These are phyloP conservation scores for Lithophane socia DNA, from an alignment of 2,888 invertebrate genomes.

Conservation along the genomic window DNA sequence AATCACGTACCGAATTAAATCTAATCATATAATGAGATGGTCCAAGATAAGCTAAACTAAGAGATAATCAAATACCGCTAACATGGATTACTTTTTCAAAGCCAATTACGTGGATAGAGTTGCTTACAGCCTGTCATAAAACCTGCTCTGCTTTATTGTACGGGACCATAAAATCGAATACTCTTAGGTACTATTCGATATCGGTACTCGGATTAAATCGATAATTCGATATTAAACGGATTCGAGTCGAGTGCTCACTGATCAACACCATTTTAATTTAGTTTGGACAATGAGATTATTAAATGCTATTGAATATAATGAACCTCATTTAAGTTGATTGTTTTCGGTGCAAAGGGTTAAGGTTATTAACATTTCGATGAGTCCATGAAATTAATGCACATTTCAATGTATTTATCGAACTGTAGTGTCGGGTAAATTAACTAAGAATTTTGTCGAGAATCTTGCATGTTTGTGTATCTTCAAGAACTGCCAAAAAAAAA, in stretches of 20 bases:
- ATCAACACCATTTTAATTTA: slow-evolving; percentile 69
- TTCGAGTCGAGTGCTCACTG: slow-evolving; percentile 53
- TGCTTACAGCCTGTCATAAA: slow-evolving; percentile 60
- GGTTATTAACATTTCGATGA: slow-evolving; percentile 27
- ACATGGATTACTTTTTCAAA: slow-evolving; percentile 60
- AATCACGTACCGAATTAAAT: slow-evolving; percentile 35
- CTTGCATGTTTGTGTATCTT: neutral
- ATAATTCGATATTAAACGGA: slow-evolving; percentile 63
- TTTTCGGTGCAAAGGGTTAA: slow-evolving; percentile 48
- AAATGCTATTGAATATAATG: slow-evolving; percentile 59
- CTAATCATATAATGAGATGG: slow-evolving; percentile 35
- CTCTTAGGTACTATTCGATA: slow-evolving; percentile 52
- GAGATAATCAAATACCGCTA: slow-evolving; percentile 51
- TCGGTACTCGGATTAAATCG: slow-evolving; percentile 60
- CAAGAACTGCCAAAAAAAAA: slow-evolving; percentile 8
- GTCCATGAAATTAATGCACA: slow-evolving; percentile 13
- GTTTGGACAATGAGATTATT: slow-evolving; percentile 64
- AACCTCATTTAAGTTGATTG: slow-evolving; percentile 50
- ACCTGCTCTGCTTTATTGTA: slow-evolving; percentile 53
- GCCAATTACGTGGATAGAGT: slow-evolving; percentile 59
- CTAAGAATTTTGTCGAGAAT: neutral
- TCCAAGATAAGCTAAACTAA: slow-evolving; percentile 41
- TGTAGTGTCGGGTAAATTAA: slow-evolving; percentile 19
- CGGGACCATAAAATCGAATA: slow-evolving; percentile 59
- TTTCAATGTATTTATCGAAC: slow-evolving; percentile 14